Evolutionary conservation across 2,797 vertebrate genomes (phyloP).

Genomic region (Psittacula derbiana): DNA sequence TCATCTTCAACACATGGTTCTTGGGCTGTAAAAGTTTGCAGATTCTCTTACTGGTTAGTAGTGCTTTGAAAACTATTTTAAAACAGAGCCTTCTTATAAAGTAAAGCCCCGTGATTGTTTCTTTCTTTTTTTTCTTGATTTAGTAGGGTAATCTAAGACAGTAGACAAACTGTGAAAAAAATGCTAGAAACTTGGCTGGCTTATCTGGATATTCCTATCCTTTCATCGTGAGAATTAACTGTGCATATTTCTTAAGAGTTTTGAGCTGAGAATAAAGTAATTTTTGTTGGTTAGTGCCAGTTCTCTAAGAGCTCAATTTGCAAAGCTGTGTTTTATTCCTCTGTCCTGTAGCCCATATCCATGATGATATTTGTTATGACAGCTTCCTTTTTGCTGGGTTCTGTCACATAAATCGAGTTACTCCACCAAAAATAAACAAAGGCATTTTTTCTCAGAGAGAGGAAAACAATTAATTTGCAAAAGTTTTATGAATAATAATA

Average conservation of each 20-base stretch:
- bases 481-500: neutral
- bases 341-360: neutral
- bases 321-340: neutral
- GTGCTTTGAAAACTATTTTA: neutral
- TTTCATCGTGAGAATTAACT: neutral
- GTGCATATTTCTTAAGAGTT: neutral
- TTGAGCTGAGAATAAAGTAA: neutral
- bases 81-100: neutral
- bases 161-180: neutral
- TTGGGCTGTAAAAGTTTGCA: neutral
- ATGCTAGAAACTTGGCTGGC: neutral
- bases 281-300: neutral
- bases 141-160: neutral
- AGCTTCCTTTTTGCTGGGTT: neutral
- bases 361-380: constrained; percentile 1
- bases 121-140: neutral
- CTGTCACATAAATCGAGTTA: neutral
- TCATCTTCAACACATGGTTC: neutral
- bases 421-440: neutral
- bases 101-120: neutral
- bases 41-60: neutral
- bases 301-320: neutral
- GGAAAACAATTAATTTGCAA: neutral
- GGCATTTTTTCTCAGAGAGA: neutral
- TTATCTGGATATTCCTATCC: neutral